A percentile compares a stretch with the other conserved stretches of the same genome.
These are phyloP conservation scores for Galerucella nymphaeae DNA, from an alignment of 2,888 invertebrate species.

Conservation along the genomic window DNA sequence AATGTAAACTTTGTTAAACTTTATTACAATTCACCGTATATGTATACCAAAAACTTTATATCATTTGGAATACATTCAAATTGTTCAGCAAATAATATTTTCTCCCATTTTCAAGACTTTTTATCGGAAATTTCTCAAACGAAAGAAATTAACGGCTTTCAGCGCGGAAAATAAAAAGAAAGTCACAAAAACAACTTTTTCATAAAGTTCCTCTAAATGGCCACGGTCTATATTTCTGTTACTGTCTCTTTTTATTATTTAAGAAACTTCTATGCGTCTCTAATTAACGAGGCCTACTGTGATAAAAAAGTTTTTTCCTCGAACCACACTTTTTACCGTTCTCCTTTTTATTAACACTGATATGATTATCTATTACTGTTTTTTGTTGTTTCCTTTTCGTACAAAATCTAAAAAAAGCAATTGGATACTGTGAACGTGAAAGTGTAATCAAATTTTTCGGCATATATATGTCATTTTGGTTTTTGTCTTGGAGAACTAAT, in stretches of 20 bases:
- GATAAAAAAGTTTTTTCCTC: slow-evolving; percentile 28
- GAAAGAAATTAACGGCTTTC: slow-evolving; percentile 4
- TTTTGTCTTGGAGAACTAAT: slow-evolving; percentile 20
- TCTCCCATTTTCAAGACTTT: background rate
- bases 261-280: slow-evolving; percentile 29
- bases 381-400: slow-evolving; percentile 28
- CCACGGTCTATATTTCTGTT: slow-evolving; percentile 9
- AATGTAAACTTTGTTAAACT: too few relatives aligned
- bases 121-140: background rate
- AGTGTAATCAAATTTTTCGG: slow-evolving; percentile 19
- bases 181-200: slow-evolving; percentile 13
- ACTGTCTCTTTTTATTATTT: slow-evolving; percentile 18
- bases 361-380: slow-evolving; percentile 42
- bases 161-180: background rate
- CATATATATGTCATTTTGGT: slow-evolving; percentile 20
- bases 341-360: slow-evolving; percentile 37
- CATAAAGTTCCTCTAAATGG: slow-evolving; percentile 11
- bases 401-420: slow-evolving; percentile 17
- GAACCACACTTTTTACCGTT: slow-evolving; percentile 19
- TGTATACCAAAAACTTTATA: too few relatives aligned
- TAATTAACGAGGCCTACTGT: slow-evolving; percentile 29
- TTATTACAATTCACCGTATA: too few relatives aligned
- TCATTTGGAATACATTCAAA: background rate
- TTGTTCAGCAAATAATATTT: background rate
- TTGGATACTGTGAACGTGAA: slow-evolving; percentile 14